Conservation (phyloP, 2,113 vertebrate genomes). For the Calyptommatus sinebrachiatus region DNA sequence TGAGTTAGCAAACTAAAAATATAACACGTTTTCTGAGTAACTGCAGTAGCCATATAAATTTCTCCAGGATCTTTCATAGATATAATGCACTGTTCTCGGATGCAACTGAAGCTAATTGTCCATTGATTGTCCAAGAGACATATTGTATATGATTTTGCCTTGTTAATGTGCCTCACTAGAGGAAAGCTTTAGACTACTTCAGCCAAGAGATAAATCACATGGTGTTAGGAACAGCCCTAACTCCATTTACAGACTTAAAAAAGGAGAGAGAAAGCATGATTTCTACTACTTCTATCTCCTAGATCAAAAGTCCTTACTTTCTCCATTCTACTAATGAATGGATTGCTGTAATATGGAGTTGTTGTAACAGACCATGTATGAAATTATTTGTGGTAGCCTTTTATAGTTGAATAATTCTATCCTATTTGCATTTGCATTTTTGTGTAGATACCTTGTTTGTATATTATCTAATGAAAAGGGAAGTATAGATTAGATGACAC, state of each 20-base stretch:
- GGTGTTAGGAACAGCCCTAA: not conserved
- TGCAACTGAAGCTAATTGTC: too few species aligned
- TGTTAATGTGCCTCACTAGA: not conserved
- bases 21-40: too few species aligned
- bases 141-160: too few species aligned
- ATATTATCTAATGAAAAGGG: not conserved
- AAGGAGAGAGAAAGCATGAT: not conserved
- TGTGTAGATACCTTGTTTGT: not conserved
- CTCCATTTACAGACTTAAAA: not conserved
- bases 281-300: not conserved
- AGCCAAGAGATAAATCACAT: not conserved
- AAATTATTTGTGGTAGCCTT: not conserved
- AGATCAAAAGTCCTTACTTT: not conserved
- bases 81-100: too few species aligned
- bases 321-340: not conserved
- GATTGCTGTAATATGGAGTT: not conserved
- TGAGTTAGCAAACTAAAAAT: too few species aligned
- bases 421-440: not conserved
- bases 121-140: too few species aligned
- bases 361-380: not conserved
- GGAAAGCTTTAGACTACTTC: not conserved
- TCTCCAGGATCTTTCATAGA: too few species aligned
- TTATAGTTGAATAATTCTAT: not conserved
- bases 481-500: not conserved
- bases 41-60: too few species aligned